These are phyloP conservation scores for Galeruca laticollis DNA, from an alignment of 2,888 invertebrate genomes.

Conservation along the genomic window DNA sequence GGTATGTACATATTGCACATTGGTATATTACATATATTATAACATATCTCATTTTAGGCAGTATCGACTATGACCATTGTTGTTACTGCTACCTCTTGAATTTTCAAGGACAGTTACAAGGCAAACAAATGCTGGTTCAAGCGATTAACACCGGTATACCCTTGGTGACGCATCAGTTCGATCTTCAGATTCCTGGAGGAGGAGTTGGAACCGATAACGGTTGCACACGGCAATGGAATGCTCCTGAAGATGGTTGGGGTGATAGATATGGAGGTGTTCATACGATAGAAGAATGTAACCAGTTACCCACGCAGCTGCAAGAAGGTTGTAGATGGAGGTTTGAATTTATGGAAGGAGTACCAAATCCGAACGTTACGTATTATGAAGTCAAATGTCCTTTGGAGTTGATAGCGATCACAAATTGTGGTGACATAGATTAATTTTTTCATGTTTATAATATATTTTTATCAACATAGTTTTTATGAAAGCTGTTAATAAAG, in stretches of 20 bases:
- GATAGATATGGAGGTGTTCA: slow-evolving; percentile 16
- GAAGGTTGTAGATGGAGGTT: slow-evolving; percentile 8
- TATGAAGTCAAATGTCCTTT: slow-evolving; percentile 12
- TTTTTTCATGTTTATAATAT: too few relatives aligned
- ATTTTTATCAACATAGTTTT: too few relatives aligned
- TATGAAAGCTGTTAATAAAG: too few relatives aligned
- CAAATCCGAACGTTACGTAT: background rate
- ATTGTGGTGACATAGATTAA: slow-evolving; percentile 2
- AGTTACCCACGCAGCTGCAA: slow-evolving; percentile 3
- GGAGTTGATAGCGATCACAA: background rate
- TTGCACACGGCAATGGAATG: slow-evolving; percentile 31
- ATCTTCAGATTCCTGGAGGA: slow-evolving; percentile 34
- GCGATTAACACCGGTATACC: slow-evolving; percentile 27
- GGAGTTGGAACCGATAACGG: slow-evolving; percentile 28
- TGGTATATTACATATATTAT: too few relatives aligned
- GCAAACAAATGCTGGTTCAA: slow-evolving; percentile 26
- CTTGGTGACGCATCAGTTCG: slow-evolving; percentile 31
- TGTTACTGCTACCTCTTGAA: slow-evolving; percentile 31
- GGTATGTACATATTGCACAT: too few relatives aligned
- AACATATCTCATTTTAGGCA: too few relatives aligned
- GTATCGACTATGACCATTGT: slow-evolving; percentile 18
- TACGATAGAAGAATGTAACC: background rate
- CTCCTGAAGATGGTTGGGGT: slow-evolving; percentile 37
- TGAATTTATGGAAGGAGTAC: slow-evolving; percentile 7
- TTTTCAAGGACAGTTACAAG: slow-evolving; percentile 20